A percentile compares a stretch with the other conserved stretches of the same genome.
These are phyloP conservation scores for Nephotettix cincticeps DNA, from an alignment of 1,140 invertebrate genomes.

Conservation along the genomic window DNA sequence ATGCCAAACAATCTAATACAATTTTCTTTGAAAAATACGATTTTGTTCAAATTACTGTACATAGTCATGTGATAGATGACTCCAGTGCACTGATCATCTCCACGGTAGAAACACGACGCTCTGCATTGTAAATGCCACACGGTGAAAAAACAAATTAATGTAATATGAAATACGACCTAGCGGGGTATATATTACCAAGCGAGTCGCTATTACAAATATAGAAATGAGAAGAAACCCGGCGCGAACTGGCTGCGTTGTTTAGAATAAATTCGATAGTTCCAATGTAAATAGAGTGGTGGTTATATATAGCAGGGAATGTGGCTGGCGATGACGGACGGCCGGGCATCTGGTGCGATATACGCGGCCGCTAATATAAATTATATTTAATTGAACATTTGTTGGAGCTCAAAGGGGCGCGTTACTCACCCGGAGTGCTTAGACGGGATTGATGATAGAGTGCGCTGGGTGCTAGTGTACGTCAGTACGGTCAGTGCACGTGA, in stretches of 20 bases:
- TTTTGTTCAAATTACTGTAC: too few species aligned
- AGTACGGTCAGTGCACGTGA: too few species aligned
- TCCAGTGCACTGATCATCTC: too few species aligned
- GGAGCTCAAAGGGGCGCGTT: neutral
- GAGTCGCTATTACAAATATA: neutral
- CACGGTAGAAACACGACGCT: neutral
- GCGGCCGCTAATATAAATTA: constrained; percentile 11
- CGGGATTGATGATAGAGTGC: too few species aligned
- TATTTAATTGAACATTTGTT: constrained; percentile 24
- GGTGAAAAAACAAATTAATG: constrained; percentile 2
- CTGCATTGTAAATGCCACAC: neutral
- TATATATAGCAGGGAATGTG: neutral
- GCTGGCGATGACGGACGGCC: constrained; percentile 1
- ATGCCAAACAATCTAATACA: too few species aligned
- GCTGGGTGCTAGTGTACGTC: too few species aligned
- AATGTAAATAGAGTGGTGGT: neutral
- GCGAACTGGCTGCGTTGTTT: neutral
- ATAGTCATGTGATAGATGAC: too few species aligned
- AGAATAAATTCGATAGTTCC: constrained; percentile 10
- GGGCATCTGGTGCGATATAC: constrained; percentile 1
- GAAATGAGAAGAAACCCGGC: neutral
- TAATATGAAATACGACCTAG: neutral
- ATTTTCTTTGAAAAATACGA: too few species aligned
- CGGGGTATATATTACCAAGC: neutral
- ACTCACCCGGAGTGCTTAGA: too few species aligned